Conservation (phyloP, 2,888 invertebrate genomes). For the Drosophila barbarae region DNA sequence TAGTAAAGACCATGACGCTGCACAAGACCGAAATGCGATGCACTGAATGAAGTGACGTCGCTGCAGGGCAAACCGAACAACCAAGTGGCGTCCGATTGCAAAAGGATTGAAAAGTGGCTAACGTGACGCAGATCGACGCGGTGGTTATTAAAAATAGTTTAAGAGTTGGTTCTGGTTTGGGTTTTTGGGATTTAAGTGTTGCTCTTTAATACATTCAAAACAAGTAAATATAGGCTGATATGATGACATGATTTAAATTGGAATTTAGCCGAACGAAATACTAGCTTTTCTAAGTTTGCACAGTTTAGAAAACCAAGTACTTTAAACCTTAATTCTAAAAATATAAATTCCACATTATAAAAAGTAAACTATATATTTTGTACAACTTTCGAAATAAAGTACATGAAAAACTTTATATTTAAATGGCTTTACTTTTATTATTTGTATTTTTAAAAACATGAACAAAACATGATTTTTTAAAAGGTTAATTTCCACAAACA, state of each 20-base stretch:
- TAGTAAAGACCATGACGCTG: slow-evolving; percentile 70
- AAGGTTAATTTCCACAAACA: neutral
- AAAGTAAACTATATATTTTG: neutral
- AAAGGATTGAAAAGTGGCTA: slow-evolving; percentile 6
- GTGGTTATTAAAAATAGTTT: slow-evolving; percentile 17
- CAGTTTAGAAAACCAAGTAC: no score
- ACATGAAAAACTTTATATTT: neutral
- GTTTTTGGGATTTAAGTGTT: neutral
- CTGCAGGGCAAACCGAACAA: slow-evolving; percentile 28
- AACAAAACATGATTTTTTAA: neutral
- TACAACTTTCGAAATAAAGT: neutral
- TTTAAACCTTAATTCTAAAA: no score
- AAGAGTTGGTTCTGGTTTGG: neutral
- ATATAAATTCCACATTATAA: neutral
- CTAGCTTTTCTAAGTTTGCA: no score
- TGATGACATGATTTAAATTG: neutral
- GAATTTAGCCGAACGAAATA: no score
- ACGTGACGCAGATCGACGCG: slow-evolving; percentile 28
- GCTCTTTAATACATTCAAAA: neutral
- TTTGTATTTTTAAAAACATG: no score
- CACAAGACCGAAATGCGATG: slow-evolving; percentile 37
- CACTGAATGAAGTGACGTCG: slow-evolving; percentile 69
- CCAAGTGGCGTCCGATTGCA: slow-evolving; percentile 17
- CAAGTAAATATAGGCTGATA: neutral
- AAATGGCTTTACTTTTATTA: neutral